Evolutionary conservation across 2,113 vertebrate genomes (phyloP).

Genomic region (Erpornis zantholeuca): DNA sequence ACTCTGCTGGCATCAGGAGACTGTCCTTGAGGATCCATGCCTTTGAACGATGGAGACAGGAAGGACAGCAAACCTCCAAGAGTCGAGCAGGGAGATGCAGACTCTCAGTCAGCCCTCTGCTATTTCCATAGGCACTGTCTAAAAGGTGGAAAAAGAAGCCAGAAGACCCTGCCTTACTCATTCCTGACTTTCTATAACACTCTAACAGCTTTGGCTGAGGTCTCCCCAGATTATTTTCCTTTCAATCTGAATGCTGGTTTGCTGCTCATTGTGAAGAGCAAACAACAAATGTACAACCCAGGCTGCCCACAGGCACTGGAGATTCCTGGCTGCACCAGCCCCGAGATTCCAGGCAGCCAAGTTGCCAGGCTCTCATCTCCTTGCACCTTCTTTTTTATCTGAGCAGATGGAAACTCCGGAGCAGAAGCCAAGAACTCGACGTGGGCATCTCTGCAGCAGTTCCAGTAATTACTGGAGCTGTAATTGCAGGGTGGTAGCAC

Average conservation of each 20-base stretch:
- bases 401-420: constrained; percentile 67
- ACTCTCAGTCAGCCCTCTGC: background rate
- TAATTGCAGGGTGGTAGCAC: constrained; percentile 47
- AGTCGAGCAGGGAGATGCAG: background rate
- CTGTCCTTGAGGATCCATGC: background rate
- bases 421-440: constrained; percentile 60
- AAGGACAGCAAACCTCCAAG: background rate
- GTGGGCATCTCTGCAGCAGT: constrained; percentile 47
- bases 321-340: background rate
- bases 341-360: background rate
- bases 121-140: background rate
- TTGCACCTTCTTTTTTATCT: constrained; percentile 46
- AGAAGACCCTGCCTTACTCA: background rate
- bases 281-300: background rate
- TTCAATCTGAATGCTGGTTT: background rate
- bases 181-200: background rate
- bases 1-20: background rate
- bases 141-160: background rate
- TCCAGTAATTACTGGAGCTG: constrained; percentile 41
- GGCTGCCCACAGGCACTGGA: background rate
- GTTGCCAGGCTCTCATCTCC: constrained; percentile 4
- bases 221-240: background rate
- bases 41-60: background rate
- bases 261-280: background rate
- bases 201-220: background rate